Percentiles rank a stretch among this genome's conserved stretches.
These are phyloP conservation scores for Hyles lineata DNA, from an alignment of 2,888 invertebrate genomes.

Conservation along the genomic window DNA sequence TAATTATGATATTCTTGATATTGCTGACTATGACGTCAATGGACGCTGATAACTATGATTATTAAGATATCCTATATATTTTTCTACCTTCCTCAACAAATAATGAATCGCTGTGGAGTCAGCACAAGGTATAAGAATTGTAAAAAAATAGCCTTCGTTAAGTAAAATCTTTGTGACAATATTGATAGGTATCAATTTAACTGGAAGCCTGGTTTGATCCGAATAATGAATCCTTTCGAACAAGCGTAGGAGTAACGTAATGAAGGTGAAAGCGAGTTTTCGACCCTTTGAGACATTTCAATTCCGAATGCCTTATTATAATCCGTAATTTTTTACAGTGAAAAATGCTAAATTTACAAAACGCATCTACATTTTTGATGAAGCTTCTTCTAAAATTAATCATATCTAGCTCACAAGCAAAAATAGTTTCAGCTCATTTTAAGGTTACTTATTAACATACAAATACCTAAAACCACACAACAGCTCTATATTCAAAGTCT, in stretches of 20 bases:
- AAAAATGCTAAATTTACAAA: not conserved
- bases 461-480: too few species aligned
- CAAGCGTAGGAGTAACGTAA: not conserved
- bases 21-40: not conserved
- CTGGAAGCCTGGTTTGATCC: constrained; percentile 1
- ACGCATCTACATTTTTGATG: too few species aligned
- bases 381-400: too few species aligned
- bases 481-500: too few species aligned
- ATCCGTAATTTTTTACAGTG: not conserved
- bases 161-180: not conserved
- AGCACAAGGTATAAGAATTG: not conserved
- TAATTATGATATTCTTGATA: not conserved
- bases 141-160: constrained; percentile 2
- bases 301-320: not conserved
- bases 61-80: too few species aligned
- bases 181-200: constrained; percentile 19
- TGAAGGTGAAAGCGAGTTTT: not conserved
- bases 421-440: too few species aligned
- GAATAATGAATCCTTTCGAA: constrained; percentile 7
- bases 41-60: not conserved
- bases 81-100: not conserved
- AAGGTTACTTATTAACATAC: too few species aligned
- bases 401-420: too few species aligned
- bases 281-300: not conserved
- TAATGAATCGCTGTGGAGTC: not conserved